Evolutionary conservation across 2,797 vertebrate species (phyloP).

Genomic region (Paratrypauchen microcephalus): DNA sequence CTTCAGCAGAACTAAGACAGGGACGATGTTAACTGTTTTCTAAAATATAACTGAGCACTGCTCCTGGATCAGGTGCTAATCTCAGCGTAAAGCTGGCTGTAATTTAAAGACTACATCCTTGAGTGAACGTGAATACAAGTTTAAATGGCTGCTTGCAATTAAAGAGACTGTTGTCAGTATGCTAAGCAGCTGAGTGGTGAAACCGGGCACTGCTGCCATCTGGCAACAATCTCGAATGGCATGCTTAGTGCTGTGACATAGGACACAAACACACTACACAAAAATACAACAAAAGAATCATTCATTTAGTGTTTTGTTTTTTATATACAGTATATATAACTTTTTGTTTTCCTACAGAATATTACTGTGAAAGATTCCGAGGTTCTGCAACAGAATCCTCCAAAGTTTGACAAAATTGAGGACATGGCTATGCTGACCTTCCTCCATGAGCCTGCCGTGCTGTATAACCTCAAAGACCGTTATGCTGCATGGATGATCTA

Average conservation of each 20-base stretch:
- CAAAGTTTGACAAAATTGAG: conserved; percentile 87
- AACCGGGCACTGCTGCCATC: conserved; percentile 31
- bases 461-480: conserved; percentile 83
- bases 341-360: conserved; percentile 54
- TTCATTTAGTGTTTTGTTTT: background rate
- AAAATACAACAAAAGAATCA: background rate
- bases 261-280: background rate
- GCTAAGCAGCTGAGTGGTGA: conserved; percentile 30
- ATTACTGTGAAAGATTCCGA: conserved; percentile 76
- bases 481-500: conserved; percentile 84
- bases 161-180: conserved; percentile 18
- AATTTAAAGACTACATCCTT: conserved; percentile 26
- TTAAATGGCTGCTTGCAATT: conserved; percentile 10
- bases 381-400: conserved; percentile 82
- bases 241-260: conserved; percentile 13
- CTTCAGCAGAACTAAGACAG: background rate
- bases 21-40: conserved; percentile 5
- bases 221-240: conserved; percentile 16
- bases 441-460: conserved; percentile 81
- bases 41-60: background rate
- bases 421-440: conserved; percentile 89
- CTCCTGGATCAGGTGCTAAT: conserved; percentile 34
- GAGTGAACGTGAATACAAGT: conserved; percentile 29
- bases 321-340: background rate
- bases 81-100: conserved; percentile 35